These are phyloP conservation scores for Uropsilus gracilis DNA, from an alignment of 2,113 vertebrate species.

Conservation along the genomic window DNA sequence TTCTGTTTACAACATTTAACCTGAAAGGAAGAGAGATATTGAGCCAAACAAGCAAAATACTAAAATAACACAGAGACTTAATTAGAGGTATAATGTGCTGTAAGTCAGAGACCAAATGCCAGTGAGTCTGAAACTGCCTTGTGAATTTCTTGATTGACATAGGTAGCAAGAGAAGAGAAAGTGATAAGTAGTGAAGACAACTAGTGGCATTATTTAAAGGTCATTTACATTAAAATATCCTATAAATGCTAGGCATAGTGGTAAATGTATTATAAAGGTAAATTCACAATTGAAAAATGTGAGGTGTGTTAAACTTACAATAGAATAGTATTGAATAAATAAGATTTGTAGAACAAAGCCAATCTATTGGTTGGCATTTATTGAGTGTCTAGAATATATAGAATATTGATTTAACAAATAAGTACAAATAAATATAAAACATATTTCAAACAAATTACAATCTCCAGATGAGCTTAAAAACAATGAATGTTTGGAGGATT, in stretches of 20 bases:
- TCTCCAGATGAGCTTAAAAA: neutral
- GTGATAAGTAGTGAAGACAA: conserved; percentile 46
- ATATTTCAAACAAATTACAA: neutral
- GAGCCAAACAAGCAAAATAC: conserved; percentile 76
- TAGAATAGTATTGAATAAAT: conserved; percentile 23
- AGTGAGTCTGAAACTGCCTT: conserved; percentile 48
- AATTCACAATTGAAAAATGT: conserved; percentile 2
- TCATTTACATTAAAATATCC: conserved; percentile 55
- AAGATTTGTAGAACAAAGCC: neutral
- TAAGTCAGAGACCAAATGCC: conserved; percentile 69
- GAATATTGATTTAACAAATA: neutral
- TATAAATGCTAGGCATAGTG: conserved; percentile 7
- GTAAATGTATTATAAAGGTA: conserved; percentile 33
- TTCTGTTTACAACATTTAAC: conserved; percentile 79
- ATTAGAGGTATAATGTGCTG: conserved; percentile 75
- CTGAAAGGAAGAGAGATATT: conserved; percentile 71
- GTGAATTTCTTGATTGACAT: conserved; percentile 72
- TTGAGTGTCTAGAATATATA: neutral
- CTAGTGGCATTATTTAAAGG: conserved; percentile 56
- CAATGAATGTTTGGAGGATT: neutral
- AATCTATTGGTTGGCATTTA: neutral
- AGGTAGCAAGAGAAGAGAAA: conserved; percentile 46
- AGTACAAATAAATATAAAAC: conserved; percentile 2
- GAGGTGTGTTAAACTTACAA: neutral
- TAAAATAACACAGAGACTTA: conserved; percentile 79